Conservation (phyloP, 2,888 invertebrate species). For the Troglohyphantes excavatus region DNA sequence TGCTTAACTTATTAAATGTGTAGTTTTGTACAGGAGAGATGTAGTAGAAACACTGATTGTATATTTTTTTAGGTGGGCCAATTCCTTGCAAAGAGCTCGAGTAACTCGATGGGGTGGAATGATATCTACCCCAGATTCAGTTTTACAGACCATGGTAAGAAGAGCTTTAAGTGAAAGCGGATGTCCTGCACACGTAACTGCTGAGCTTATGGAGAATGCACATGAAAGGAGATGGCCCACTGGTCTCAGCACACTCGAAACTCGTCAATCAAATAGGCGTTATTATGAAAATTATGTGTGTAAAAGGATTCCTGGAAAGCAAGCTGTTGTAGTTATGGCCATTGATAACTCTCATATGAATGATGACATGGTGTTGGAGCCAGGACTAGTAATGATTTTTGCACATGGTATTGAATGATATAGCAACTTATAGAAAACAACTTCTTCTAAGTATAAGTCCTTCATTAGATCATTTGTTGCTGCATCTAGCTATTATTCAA, state of each 20-base stretch:
- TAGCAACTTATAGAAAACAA: slow-evolving; percentile 17
- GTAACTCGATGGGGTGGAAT: slow-evolving; percentile 99
- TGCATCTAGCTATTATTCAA: neutral
- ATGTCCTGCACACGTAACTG: slow-evolving; percentile 95
- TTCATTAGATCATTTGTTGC: slow-evolving; percentile 28
- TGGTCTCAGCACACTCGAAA: slow-evolving; percentile 94
- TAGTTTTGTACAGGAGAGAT: neutral
- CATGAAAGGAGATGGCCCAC: slow-evolving; percentile 98
- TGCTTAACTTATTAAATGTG: too few species aligned
- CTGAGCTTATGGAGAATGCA: slow-evolving; percentile 98
- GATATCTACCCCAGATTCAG: slow-evolving; percentile 98
- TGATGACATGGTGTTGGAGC: slow-evolving; percentile 97
- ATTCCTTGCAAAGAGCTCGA: slow-evolving; percentile 90
- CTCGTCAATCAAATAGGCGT: slow-evolving; percentile 95
- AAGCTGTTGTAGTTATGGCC: slow-evolving; percentile 95
- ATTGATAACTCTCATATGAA: slow-evolving; percentile 98
- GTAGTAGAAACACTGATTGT: neutral
- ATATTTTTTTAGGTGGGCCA: slow-evolving; percentile 88
- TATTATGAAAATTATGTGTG: slow-evolving; percentile 97
- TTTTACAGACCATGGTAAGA: slow-evolving; percentile 95
- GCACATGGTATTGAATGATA: slow-evolving; percentile 93
- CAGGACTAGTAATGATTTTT: slow-evolving; percentile 98
- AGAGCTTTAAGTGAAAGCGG: slow-evolving; percentile 95
- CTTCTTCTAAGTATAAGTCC: neutral
- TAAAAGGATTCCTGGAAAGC: slow-evolving; percentile 91